Conservation (phyloP, 2,797 vertebrate species). For the Danio jaintianensis region DNA sequence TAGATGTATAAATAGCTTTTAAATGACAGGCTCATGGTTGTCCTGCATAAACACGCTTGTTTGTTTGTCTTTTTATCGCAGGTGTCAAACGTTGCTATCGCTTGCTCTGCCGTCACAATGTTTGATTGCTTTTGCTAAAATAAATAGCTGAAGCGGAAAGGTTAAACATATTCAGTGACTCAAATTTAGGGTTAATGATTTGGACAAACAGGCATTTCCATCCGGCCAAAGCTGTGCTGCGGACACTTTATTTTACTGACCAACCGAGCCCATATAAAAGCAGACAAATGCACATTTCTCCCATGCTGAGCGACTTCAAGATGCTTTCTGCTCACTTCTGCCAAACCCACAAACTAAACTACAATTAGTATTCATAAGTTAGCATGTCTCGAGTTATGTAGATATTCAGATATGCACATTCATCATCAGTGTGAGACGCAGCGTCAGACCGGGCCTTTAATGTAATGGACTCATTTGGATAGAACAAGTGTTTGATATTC, state of each 20-base stretch:
- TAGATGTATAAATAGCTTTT: too few species aligned
- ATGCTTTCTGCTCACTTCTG: conserved; percentile 30
- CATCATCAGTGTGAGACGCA: conserved; percentile 32
- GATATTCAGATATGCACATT: conserved; percentile 36
- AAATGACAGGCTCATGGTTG: too few species aligned
- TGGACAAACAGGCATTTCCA: background rate
- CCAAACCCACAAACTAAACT: conserved; percentile 13
- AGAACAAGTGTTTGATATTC: conserved; percentile 2
- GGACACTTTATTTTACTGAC: too few species aligned
- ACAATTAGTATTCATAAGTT: conserved; percentile 42
- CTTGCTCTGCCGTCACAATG: background rate
- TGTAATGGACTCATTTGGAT: conserved; percentile 17
- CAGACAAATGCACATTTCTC: background rate
- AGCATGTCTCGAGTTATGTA: conserved; percentile 11
- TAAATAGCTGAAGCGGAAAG: background rate
- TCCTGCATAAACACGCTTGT: background rate
- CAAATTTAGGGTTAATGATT: background rate
- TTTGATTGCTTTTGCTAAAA: background rate
- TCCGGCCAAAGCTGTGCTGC: background rate
- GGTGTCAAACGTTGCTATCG: background rate
- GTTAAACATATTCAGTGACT: background rate
- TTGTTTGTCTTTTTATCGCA: background rate
- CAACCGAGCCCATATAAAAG: background rate
- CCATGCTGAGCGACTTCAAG: too few species aligned
- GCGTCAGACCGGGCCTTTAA: conserved; percentile 37